A percentile compares a stretch with the other conserved stretches of the same genome.
phyloP scores from a whole-genome alignment of 1,140 invertebrate species.

The Drosophila sp. region DNA sequence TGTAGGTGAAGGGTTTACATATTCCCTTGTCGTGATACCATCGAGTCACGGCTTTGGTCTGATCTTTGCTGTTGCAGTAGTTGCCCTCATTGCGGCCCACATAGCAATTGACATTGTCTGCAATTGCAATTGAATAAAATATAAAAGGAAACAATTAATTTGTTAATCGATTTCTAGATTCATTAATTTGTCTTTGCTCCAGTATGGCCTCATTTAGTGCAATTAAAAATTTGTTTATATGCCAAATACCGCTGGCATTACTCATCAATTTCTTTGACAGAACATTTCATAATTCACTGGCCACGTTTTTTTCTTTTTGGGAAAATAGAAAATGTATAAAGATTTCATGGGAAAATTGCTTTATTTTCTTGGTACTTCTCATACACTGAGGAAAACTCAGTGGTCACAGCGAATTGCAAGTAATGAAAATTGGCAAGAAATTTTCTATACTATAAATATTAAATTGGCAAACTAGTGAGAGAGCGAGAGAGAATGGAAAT shows the following conservation, averaged over 20 bases:
- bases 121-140: background rate
- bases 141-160: slow-evolving; percentile 28
- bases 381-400: background rate
- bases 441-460: too few species aligned
- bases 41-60: slow-evolving; percentile 63
- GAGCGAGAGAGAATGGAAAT: too few species aligned
- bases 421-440: too few species aligned
- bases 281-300: slow-evolving; percentile 50
- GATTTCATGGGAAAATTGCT: slow-evolving; percentile 22
- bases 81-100: slow-evolving; percentile 76
- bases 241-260: slow-evolving; percentile 17
- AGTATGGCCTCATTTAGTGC: slow-evolving; percentile 51
- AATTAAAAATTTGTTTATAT: slow-evolving; percentile 51
- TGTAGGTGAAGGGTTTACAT: slow-evolving; percentile 69
- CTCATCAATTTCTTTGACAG: slow-evolving; percentile 28
- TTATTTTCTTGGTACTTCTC: background rate
- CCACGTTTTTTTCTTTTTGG: slow-evolving; percentile 41
- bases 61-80: slow-evolving; percentile 77
- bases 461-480: too few species aligned
- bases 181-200: slow-evolving; percentile 22
- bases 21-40: slow-evolving; percentile 76
- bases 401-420: too few species aligned
- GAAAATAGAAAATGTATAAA: slow-evolving; percentile 34
- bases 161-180: slow-evolving; percentile 39
- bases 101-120: slow-evolving; percentile 80